These are phyloP conservation scores for Campoletis raptor DNA, from an alignment of 2,888 invertebrate genomes.

Conservation along the genomic window DNA sequence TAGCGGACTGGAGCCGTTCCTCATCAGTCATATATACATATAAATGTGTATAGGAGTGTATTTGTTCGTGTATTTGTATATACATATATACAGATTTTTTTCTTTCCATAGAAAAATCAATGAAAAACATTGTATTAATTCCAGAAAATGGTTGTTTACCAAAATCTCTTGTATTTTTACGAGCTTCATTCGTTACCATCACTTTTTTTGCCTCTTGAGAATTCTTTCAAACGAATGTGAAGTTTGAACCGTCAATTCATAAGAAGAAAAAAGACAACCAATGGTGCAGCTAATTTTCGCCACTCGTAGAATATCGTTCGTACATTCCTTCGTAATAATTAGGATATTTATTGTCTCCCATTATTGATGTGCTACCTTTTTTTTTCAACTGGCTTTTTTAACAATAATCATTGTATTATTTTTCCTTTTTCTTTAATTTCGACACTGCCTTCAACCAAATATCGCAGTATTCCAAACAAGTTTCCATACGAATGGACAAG, in stretches of 20 bases:
- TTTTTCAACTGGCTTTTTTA: not conserved
- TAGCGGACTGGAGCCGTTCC: constrained; percentile 40
- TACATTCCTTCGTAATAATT: constrained; percentile 73
- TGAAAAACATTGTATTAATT: constrained; percentile 22
- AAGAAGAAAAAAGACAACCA: not conserved
- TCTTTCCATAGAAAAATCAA: not conserved
- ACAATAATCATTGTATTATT: constrained; percentile 40
- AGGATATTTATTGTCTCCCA: constrained; percentile 57
- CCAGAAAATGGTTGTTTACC: not conserved
- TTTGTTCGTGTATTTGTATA: not conserved
- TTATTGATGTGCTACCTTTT: constrained; percentile 37
- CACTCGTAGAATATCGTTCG: constrained; percentile 28
- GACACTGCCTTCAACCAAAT: constrained; percentile 76
- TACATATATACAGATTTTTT: constrained; percentile 9
- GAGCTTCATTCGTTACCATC: constrained; percentile 14
- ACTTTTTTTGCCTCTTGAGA: not conserved
- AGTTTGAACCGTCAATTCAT: not conserved
- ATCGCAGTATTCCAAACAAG: constrained; percentile 73
- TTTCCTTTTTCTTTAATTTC: constrained; percentile 65
- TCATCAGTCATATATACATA: constrained; percentile 18
- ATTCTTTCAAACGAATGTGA: not conserved
- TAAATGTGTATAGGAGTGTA: not conserved
- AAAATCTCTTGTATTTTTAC: constrained; percentile 29
- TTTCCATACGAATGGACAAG: constrained; percentile 52
- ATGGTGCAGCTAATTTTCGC: constrained; percentile 27